Base-by-base conservation (phyloP, 2,888 invertebrate genomes). In the Xylota sylvarum region DNA sequence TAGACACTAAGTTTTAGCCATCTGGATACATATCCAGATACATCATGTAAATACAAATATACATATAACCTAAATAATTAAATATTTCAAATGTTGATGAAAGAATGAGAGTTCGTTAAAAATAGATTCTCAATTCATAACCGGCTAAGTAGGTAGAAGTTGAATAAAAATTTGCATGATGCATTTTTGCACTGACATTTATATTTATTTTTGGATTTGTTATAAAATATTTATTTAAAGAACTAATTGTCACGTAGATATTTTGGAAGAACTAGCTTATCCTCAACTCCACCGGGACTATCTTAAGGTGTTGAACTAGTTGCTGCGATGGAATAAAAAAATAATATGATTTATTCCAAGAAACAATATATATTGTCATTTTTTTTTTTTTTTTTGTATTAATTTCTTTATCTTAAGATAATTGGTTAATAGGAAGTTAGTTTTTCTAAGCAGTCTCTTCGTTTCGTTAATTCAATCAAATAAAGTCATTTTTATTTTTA, bases 281-380 rank as follows among this genome's bases (percentile, higher is more conserved):
- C 90, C 90, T 90, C 89, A 90, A 89, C 89, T 90, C 90, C 90
- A 90, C 89, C 90, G 89, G 89, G 90, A 90, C 88, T 89, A 89
- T 88, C 89, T 89, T 90, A 89, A 89, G 89, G 88, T 89, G 90
- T 89, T 89, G 89, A 90, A 89, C 89, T 90, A 90, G 89, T 90
- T 89, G 89, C 90, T 90, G 90, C 89, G 90, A 89, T 90, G 89
- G 89, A 89, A 90, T 89, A 90, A 90, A 89, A 90, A 89, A 89
- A 90, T 87, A 84, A 82, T 73, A 69, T 78, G 85, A 73, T 86
- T 86, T 86, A 86, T 86, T 86, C 86, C 86, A 78, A 82, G 69
- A 78, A 80, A 78, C 58, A 65, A 65, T 76, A 43, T 80, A 70
- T 50, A 52, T 58, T 60, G 37, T 65, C 50, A 65, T 76, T 27